phyloP scores from a whole-genome alignment of 1,140 invertebrate species.

The Uloborus diversus region DNA sequence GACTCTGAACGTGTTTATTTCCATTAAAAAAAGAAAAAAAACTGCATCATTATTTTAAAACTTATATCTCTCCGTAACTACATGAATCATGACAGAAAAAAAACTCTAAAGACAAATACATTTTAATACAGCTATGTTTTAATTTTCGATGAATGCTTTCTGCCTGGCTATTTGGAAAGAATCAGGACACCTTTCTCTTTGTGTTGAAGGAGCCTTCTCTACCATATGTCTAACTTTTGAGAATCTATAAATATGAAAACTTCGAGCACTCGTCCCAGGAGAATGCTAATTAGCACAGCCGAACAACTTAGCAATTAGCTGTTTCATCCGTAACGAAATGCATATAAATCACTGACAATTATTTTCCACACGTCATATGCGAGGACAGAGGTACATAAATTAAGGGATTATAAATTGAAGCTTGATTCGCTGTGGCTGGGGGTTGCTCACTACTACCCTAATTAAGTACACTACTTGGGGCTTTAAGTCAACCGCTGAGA shows the following conservation, averaged over 20 bases:
- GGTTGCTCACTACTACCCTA: not conserved
- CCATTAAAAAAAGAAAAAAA: no score
- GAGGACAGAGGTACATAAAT: constrained; percentile 43
- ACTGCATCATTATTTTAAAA: no score
- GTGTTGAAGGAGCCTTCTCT: no score
- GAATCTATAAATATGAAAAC: not conserved
- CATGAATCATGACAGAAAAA: no score
- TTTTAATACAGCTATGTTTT: no score
- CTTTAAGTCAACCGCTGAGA: constrained; percentile 27
- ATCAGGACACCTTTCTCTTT: no score
- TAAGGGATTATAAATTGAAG: constrained; percentile 41
- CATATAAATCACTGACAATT: constrained; percentile 42
- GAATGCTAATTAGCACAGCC: not conserved
- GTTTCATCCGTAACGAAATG: constrained; percentile 30
- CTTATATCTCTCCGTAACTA: no score
- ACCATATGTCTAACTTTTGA: not conserved
- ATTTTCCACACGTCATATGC: constrained; percentile 36
- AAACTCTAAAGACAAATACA: no score
- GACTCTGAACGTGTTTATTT: no score
- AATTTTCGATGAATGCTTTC: no score
- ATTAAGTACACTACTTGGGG: constrained; percentile 33
- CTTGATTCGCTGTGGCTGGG: not conserved
- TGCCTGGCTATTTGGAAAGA: no score
- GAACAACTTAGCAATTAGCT: constrained; percentile 32
- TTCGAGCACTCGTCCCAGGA: not conserved